phyloP scores from a whole-genome alignment of 2,888 invertebrate species.

The Chelonus formosanus region DNA sequence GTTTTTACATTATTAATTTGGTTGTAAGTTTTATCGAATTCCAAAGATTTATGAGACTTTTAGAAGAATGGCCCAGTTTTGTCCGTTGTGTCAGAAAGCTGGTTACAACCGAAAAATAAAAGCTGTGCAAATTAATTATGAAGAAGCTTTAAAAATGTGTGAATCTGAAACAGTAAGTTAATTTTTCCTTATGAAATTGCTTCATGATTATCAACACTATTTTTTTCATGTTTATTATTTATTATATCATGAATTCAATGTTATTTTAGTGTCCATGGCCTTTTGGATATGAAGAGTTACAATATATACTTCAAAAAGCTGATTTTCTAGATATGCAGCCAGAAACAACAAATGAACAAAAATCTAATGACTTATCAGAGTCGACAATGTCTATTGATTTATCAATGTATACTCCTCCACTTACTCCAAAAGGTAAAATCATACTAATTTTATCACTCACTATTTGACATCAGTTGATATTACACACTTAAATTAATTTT shows the following conservation, averaged over 20 bases:
- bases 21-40: too few relatives aligned
- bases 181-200: too few relatives aligned
- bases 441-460: neutral
- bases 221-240: neutral
- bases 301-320: conserved; percentile 27
- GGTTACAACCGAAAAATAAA: conserved; percentile 49
- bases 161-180: conserved; percentile 47
- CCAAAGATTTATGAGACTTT: too few relatives aligned
- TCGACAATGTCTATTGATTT: conserved; percentile 41
- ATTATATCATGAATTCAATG: neutral
- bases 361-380: conserved; percentile 15
- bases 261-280: conserved; percentile 42
- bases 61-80: conserved; percentile 52
- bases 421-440: conserved; percentile 38
- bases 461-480: neutral
- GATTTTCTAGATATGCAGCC: conserved; percentile 13
- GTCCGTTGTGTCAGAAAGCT: conserved; percentile 54
- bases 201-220: neutral
- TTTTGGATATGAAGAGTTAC: conserved; percentile 37
- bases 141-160: conserved; percentile 54
- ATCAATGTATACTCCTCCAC: conserved; percentile 47
- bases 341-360: conserved; percentile 31
- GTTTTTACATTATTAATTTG: too few relatives aligned
- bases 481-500: conserved; percentile 27
- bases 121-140: conserved; percentile 52